These are phyloP conservation scores for Hydrochoerus hydrochaeris DNA, from an alignment of 2,113 vertebrate genomes.

Conservation along the genomic window DNA sequence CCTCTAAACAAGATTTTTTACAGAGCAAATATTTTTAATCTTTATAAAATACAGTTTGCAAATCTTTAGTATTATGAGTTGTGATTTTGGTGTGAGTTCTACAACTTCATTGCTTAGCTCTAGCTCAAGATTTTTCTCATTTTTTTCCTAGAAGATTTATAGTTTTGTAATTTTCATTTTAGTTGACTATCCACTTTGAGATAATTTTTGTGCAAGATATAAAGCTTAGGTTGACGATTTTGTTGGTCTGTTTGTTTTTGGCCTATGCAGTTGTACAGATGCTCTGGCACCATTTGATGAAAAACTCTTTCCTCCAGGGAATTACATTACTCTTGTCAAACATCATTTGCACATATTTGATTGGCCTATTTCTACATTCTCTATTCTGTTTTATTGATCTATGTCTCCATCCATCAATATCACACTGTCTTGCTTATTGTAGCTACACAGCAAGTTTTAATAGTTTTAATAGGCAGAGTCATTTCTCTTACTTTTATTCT, in stretches of 20 bases:
- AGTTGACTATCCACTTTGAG: neutral
- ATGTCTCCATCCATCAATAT: neutral
- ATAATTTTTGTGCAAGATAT: neutral
- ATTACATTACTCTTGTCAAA: neutral
- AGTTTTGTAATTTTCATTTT: neutral
- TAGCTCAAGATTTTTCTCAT: neutral
- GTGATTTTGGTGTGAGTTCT: neutral
- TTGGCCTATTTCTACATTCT: neutral
- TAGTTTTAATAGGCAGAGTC: neutral
- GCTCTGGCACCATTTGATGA: neutral
- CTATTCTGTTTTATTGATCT: neutral
- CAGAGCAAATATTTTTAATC: neutral
- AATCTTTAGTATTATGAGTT: neutral
- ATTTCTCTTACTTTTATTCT: slow-evolving; percentile 16
- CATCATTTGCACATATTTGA: neutral
- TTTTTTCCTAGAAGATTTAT: neutral
- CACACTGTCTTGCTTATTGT: neutral
- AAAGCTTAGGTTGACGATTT: neutral
- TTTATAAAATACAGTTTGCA: neutral
- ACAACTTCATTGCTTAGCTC: neutral
- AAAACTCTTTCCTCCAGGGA: neutral
- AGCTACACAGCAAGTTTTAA: neutral
- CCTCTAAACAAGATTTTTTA: neutral
- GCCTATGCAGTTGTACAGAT: neutral
- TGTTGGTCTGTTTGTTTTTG: neutral